phyloP scores from a whole-genome alignment of 2,888 invertebrate genomes.

The Glyphotaelius pellucidus region DNA sequence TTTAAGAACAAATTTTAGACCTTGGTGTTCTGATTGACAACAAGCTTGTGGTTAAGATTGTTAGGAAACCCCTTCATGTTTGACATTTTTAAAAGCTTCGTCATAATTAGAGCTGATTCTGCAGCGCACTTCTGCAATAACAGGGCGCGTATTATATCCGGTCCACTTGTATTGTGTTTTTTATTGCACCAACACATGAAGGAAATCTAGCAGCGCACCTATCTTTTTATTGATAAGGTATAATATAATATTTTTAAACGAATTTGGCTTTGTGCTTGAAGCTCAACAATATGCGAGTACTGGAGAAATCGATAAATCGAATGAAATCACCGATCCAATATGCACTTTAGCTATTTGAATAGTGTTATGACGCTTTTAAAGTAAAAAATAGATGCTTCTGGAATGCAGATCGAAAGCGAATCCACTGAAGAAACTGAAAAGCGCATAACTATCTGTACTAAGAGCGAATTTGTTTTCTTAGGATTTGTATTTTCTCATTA shows the following conservation, averaged over 20 bases:
- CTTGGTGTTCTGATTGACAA: too few species aligned
- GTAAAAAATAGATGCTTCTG: not conserved
- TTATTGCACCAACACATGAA: not conserved
- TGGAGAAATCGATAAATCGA: not conserved
- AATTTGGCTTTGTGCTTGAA: not conserved
- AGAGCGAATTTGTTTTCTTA: too few species aligned
- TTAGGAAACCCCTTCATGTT: too few species aligned
- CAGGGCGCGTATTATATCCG: too few species aligned
- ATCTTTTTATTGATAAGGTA: not conserved
- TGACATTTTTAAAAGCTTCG: too few species aligned
- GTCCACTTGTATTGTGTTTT: not conserved
- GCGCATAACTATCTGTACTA: too few species aligned
- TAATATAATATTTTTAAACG: not conserved
- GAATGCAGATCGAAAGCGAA: not conserved
- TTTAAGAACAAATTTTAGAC: too few species aligned
- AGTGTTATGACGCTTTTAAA: not conserved
- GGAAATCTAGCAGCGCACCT: not conserved
- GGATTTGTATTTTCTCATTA: too few species aligned
- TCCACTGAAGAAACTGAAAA: not conserved
- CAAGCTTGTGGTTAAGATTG: too few species aligned
- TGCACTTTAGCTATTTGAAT: not conserved
- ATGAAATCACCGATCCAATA: not conserved
- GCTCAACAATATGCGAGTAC: not conserved
- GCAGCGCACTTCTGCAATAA: too few species aligned
- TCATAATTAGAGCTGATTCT: too few species aligned